These are phyloP conservation scores for Euura saliciscinereae DNA, from an alignment of 1,140 invertebrate genomes.

Conservation along the genomic window DNA sequence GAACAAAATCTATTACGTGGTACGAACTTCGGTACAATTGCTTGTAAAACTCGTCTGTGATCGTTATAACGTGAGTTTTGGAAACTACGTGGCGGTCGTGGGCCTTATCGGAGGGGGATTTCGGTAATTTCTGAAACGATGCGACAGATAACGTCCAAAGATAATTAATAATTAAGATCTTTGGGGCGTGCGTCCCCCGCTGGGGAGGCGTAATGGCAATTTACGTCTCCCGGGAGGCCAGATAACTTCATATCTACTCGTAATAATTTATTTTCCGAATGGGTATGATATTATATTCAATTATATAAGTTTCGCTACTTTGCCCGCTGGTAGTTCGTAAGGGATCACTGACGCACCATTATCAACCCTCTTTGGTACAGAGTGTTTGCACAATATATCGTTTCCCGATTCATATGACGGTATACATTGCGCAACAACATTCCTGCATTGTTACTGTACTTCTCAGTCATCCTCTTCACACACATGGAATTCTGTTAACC, in stretches of 20 bases:
- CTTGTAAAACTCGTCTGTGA: no score
- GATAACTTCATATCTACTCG: neutral
- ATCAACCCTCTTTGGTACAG: no score
- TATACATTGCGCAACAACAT: no score
- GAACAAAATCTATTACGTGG: no score
- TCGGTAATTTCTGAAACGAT: constrained; percentile 7
- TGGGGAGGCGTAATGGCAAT: neutral
- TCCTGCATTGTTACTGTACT: no score
- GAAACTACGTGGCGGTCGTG: neutral
- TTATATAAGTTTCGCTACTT: neutral
- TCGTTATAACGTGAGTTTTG: neutral
- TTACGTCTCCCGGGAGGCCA: constrained; percentile 3
- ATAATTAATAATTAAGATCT: constrained; percentile 8
- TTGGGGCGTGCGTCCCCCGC: neutral
- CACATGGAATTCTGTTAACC: no score
- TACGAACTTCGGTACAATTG: no score
- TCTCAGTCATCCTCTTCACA: no score
- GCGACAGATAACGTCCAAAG: constrained; percentile 3
- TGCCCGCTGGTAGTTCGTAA: no score
- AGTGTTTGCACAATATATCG: no score
- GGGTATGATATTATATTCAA: constrained; percentile 7
- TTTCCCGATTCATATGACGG: no score
- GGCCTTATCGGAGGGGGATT: constrained; percentile 4
- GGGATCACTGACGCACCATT: no score
- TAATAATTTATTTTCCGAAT: constrained; percentile 1